A percentile compares a stretch with the other conserved stretches of the same genome.
Evolutionary conservation across 2,888 invertebrate species (phyloP).

Genomic region (Hoplodrina blanda): DNA sequence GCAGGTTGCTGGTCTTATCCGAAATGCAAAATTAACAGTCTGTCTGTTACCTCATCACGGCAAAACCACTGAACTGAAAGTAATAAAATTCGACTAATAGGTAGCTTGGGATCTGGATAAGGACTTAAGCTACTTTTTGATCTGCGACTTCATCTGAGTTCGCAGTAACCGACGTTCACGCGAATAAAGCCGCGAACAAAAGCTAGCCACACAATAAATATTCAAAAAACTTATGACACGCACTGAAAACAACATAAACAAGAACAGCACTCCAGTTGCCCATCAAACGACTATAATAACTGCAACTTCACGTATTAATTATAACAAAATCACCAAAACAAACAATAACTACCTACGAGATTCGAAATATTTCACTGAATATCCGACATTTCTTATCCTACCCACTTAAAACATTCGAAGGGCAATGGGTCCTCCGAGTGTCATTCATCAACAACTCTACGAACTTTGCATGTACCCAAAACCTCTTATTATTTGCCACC

Average conservation of each 20-base stretch:
- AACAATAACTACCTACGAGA: constrained; percentile 64
- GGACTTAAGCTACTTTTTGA: too few species aligned
- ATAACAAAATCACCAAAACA: constrained; percentile 66
- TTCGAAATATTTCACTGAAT: constrained; percentile 86
- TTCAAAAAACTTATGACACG: constrained; percentile 13
- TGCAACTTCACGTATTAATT: constrained; percentile 80
- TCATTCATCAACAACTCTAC: constrained; percentile 90
- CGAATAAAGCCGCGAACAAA: background rate
- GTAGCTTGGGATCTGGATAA: too few species aligned
- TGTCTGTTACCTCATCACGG: too few species aligned
- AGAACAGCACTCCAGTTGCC: constrained; percentile 70
- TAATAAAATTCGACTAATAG: too few species aligned
- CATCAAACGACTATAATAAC: constrained; percentile 66
- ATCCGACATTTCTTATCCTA: constrained; percentile 90
- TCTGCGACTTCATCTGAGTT: too few species aligned
- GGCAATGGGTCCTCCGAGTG: constrained; percentile 90
- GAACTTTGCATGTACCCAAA: constrained; percentile 87
- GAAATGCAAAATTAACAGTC: too few species aligned
- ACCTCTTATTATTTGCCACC: constrained; percentile 89
- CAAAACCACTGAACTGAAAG: too few species aligned
- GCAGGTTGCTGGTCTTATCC: too few species aligned
- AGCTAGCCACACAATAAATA: constrained; percentile 29
- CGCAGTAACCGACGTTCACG: background rate
- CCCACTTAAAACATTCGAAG: constrained; percentile 90
- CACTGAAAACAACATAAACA: constrained; percentile 24